These are phyloP conservation scores for Patella ulyssiponensis DNA, from an alignment of 2,888 invertebrate genomes.

Conservation along the genomic window DNA sequence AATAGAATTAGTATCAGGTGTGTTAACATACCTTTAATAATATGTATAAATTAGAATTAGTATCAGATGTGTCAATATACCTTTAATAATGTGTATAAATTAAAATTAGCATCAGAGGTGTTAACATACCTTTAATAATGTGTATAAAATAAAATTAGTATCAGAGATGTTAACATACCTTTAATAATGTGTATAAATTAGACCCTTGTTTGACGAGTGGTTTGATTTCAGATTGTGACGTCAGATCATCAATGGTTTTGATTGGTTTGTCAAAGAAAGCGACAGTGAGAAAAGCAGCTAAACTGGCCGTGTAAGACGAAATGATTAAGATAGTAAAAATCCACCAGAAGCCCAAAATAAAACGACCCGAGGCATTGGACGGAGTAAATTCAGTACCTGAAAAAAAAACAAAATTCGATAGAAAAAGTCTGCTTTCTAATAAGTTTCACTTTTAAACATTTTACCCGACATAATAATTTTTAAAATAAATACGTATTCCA, in stretches of 20 bases:
- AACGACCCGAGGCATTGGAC: constrained; percentile 39
- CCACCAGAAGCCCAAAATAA: constrained; percentile 49
- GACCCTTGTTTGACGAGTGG: constrained; percentile 47
- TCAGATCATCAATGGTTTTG: constrained; percentile 44
- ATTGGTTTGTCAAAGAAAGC: constrained; percentile 39
- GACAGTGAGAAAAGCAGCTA: constrained; percentile 49
- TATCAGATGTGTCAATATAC: too few species aligned
- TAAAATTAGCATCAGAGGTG: too few species aligned
- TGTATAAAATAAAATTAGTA: too few species aligned
- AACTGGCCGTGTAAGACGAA: constrained; percentile 48
- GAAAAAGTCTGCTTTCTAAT: too few species aligned
- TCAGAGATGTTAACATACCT: constrained; percentile 22
- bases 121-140: too few species aligned
- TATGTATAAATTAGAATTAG: too few species aligned
- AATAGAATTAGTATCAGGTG: too few species aligned
- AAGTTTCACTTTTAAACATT: too few species aligned
- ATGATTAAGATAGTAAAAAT: constrained; percentile 46
- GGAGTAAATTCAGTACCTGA: constrained; percentile 36
- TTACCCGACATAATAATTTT: too few species aligned
- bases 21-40: too few species aligned
- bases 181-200: constrained; percentile 39
- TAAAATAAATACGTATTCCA: too few species aligned
- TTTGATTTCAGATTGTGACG: constrained; percentile 34
- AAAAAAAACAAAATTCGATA: neutral
- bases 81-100: neutral